Evolutionary conservation across 2,113 vertebrate genomes (phyloP).

Genomic region (Osmerus eperlanus): DNA sequence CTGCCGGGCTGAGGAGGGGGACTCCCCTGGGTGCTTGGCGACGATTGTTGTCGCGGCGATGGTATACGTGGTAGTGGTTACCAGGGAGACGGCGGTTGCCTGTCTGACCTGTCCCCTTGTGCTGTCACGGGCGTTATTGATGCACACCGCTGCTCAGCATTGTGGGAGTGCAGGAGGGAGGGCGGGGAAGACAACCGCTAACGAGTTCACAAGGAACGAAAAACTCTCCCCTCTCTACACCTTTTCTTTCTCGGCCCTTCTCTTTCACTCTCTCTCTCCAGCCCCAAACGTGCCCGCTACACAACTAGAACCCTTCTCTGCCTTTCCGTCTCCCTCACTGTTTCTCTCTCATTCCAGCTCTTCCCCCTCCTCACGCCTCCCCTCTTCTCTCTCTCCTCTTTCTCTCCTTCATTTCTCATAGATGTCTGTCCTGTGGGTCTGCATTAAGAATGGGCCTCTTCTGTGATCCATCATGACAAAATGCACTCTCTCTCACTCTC

Average conservation of each 20-base stretch:
- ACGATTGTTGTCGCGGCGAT: constrained; percentile 70
- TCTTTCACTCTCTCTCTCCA: background rate
- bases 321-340: background rate
- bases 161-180: constrained; percentile 67
- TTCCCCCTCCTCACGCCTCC: background rate
- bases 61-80: constrained; percentile 63
- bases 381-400: constrained; percentile 21
- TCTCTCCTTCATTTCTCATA: constrained; percentile 68
- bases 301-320: constrained; percentile 10
- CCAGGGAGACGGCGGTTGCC: constrained; percentile 68
- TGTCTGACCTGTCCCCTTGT: constrained; percentile 69
- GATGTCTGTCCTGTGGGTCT: constrained; percentile 66
- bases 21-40: constrained; percentile 31
- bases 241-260: constrained; percentile 22
- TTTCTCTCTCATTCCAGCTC: background rate
- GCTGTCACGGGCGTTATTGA: constrained; percentile 71
- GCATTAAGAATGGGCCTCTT: constrained; percentile 66
- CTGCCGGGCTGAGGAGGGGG: background rate
- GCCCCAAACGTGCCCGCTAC: background rate
- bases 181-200: constrained; percentile 66
- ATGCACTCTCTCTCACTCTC: constrained; percentile 60
- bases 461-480: constrained; percentile 69
- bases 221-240: constrained; percentile 45
- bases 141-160: constrained; percentile 66
- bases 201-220: constrained; percentile 69